Conservation (phyloP, 2,797 vertebrate species). For the Tragelaphus oryx region DNA sequence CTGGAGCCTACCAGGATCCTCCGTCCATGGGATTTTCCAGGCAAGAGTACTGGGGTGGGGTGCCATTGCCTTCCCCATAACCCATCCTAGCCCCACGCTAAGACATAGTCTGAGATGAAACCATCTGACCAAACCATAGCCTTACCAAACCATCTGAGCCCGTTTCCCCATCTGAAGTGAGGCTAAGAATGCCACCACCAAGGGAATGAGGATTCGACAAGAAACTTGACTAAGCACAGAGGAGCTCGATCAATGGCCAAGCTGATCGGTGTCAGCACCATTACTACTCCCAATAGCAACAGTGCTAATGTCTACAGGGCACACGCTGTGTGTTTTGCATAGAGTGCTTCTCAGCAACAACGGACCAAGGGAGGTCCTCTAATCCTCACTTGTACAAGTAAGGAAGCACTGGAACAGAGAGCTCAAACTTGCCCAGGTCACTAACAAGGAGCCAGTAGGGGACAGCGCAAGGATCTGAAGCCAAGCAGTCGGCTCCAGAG, state of each 20-base stretch:
- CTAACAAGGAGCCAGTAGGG: not conserved
- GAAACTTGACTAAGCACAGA: not conserved
- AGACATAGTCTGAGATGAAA: not conserved
- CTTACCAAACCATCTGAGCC: not conserved
- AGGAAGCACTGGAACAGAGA: not conserved
- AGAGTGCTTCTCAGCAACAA: not conserved
- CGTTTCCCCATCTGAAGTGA: not conserved
- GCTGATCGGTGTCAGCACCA: not conserved
- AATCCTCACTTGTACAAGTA: not conserved
- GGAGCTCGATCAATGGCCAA: not conserved
- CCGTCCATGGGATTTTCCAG: too few relatives aligned
- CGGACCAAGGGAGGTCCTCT: not conserved
- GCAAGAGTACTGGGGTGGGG: too few relatives aligned
- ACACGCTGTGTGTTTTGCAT: not conserved
- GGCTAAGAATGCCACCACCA: not conserved
- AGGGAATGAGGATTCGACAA: not conserved
- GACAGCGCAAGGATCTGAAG: not conserved
- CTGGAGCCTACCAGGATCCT: too few relatives aligned
- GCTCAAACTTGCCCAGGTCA: not conserved
- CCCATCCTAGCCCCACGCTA: not conserved
- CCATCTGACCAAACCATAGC: not conserved
- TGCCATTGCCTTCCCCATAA: not conserved
- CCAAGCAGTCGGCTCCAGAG: too few relatives aligned
- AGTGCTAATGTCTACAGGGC: not conserved
- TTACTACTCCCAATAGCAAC: not conserved